Evolutionary conservation across 2,113 vertebrate species (phyloP).

Genomic region (Butorides virescens): DNA sequence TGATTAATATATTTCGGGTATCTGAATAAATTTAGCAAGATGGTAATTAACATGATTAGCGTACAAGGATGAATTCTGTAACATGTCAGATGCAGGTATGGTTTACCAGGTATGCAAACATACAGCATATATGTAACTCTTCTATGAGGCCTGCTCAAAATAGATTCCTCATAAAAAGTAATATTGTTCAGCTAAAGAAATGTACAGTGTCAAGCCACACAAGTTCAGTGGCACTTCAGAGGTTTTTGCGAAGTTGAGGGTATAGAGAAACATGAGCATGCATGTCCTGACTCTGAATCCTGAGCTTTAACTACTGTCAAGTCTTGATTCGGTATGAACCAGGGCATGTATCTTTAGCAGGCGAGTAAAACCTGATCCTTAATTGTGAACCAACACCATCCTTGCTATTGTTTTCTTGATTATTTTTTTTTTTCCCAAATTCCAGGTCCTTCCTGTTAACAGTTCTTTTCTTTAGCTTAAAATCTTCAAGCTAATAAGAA

Average conservation of each 20-base stretch:
- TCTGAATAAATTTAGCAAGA: neutral
- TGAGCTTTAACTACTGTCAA: neutral
- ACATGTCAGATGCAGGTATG: neutral
- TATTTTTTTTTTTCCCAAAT: neutral
- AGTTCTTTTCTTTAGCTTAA: neutral
- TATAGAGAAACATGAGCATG: neutral
- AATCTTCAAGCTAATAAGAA: neutral
- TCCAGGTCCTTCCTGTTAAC: neutral
- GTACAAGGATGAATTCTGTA: neutral
- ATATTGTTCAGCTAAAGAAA: neutral
- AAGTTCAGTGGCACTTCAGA: neutral
- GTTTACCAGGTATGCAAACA: neutral
- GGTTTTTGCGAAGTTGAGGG: neutral
- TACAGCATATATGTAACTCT: neutral
- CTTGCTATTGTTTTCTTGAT: neutral
- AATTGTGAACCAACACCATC: neutral
- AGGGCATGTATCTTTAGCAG: neutral
- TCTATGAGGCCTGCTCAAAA: neutral
- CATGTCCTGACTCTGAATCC: neutral
- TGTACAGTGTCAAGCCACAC: fast-evolving
- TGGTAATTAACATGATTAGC: neutral
- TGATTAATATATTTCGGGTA: neutral
- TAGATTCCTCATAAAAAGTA: neutral
- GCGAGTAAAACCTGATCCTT: neutral
- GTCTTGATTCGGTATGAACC: neutral